Base-by-base conservation (phyloP, 1,140 invertebrate genomes). In the Atta colombica region DNA sequence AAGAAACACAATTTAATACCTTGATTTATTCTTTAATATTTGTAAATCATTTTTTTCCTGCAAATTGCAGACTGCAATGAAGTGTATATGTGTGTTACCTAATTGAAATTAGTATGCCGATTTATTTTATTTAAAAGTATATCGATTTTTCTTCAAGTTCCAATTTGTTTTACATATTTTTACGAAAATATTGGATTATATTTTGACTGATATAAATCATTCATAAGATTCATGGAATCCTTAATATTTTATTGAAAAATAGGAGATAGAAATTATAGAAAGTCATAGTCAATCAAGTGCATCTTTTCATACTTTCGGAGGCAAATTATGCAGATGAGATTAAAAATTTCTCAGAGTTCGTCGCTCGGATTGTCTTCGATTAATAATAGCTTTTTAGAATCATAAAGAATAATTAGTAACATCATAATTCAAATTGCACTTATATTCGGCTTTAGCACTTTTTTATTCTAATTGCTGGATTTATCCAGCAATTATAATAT, bases 31-130 rank as follows among this genome's bases (percentile, higher is more conserved):
- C 21, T 28, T 65, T 65, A 45, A 63, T 31, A 60, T 61, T 7
- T 61, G 3, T 25, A 14, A 3, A 80, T 69, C 10, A 49, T 51
- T 18, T 58, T 12, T 45, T n/a, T 5, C 3, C 31, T 35, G 31
- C 31, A 35, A 35, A 35, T 35, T 35, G 31, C 31, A 35, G 31
- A 35, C 31, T 35, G 28, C 14, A 55, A 45, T 35, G 31, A 45
- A 25, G 39, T 69, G 53, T 75, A 45, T 77, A 18, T 74, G 28
- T 74, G 28, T 2, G 55, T 65, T 14, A 21, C 14, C 16, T 14
- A 77, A 77, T 63, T 21, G 3, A 80, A 68, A 68, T 53, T 80
- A 51, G n/a, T 4, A 69, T 65, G 8, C 21, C 21, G 21, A 25
- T 77, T 39, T 18, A 31, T 60, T 60, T 35, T 7, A 25, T 61